These are phyloP conservation scores for Cydia fagiglandana DNA, from an alignment of 1,140 invertebrate genomes.

Conservation along the genomic window DNA sequence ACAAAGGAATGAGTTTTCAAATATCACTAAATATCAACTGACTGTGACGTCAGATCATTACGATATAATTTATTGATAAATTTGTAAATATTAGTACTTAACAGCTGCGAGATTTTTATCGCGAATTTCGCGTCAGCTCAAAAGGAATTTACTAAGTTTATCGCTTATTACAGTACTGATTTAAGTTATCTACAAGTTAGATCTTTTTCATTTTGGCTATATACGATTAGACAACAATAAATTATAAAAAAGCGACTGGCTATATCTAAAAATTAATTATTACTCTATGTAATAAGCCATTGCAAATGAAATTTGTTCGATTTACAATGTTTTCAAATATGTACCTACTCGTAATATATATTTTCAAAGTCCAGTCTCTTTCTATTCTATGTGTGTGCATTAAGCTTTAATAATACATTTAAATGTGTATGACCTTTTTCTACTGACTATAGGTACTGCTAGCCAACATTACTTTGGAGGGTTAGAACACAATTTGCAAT, in stretches of 20 bases:
- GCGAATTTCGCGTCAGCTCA: background rate
- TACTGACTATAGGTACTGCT: too few relatives aligned
- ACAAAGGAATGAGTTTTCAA: too few relatives aligned
- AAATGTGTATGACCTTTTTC: too few relatives aligned
- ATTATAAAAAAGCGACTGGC: background rate
- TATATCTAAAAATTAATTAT: background rate
- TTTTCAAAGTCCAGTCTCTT: too few relatives aligned
- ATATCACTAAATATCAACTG: too few relatives aligned
- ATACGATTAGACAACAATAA: background rate
- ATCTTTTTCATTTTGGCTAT: background rate
- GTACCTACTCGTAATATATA: too few relatives aligned
- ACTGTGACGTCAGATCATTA: background rate
- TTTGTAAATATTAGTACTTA: background rate
- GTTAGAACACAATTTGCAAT: background rate
- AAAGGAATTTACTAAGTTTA: background rate
- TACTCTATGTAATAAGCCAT: background rate
- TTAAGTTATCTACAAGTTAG: background rate
- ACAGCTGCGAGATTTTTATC: background rate
- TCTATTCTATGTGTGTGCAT: too few relatives aligned
- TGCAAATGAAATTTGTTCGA: too few relatives aligned
- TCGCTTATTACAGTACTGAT: background rate
- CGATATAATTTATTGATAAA: background rate
- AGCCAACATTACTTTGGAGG: background rate
- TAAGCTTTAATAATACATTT: too few relatives aligned
- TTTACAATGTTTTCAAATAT: too few relatives aligned